A percentile compares a stretch with the other conserved stretches of the same genome.
Evolutionary conservation across 2,888 invertebrate genomes (phyloP).

Genomic region (Isotomurus palustris): DNA sequence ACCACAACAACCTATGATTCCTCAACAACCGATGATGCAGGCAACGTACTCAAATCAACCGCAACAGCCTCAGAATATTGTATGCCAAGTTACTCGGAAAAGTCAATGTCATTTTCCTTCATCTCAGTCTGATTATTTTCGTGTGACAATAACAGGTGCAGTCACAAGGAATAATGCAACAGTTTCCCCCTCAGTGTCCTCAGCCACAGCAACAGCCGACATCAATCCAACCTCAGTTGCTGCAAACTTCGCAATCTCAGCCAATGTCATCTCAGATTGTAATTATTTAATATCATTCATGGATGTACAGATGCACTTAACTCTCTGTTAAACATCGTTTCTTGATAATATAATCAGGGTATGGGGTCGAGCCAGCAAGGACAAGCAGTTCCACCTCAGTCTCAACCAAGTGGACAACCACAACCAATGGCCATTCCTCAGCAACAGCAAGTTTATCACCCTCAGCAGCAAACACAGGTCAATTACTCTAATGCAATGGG

Average conservation of each 20-base stretch:
- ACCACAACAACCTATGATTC: conserved; percentile 25
- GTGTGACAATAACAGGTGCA: no score
- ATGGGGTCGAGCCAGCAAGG: no score
- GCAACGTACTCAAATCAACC: conserved; percentile 50
- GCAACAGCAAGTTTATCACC: conserved; percentile 54
- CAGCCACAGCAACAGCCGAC: conserved; percentile 49
- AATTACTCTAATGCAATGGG: conserved; percentile 27
- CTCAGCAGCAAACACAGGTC: conserved; percentile 54
- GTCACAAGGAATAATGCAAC: conserved; percentile 31
- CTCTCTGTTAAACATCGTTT: no score
- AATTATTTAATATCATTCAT: no score
- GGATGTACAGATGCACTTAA: no score
- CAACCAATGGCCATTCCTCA: conserved; percentile 54
- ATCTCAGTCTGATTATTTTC: conserved; percentile 4
- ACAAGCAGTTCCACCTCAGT: conserved; percentile 51
- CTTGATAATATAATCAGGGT: no score
- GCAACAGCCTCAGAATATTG: conserved; percentile 23
- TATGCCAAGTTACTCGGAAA: background rate
- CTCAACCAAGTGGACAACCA: conserved; percentile 50
- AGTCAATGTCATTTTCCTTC: background rate
- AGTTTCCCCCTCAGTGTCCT: conserved; percentile 50
- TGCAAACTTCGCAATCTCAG: conserved; percentile 33
- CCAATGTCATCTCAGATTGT: conserved; percentile 1
- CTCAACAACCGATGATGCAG: conserved; percentile 48
- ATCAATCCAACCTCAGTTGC: conserved; percentile 48